Percentiles rank a stretch among this genome's conserved stretches.
These are phyloP conservation scores for Dendroctonus ponderosae DNA, from an alignment of 1,140 invertebrate species.

Conservation along the genomic window DNA sequence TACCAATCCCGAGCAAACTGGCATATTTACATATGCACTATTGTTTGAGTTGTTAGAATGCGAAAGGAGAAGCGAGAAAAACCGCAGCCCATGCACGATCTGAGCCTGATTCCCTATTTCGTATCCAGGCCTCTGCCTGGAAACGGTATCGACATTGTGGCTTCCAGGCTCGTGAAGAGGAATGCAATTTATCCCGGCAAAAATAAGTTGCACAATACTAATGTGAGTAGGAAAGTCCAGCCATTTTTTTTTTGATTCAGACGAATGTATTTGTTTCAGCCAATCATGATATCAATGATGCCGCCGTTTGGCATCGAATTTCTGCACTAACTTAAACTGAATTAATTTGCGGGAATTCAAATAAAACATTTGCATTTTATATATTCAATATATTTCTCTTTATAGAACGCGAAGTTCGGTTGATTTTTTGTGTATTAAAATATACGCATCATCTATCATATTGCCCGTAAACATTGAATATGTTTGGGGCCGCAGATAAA, in stretches of 20 bases:
- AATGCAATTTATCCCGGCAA: too few relatives aligned
- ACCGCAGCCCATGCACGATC: conserved; percentile 39
- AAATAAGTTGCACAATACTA: background rate
- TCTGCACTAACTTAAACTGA: conserved; percentile 33
- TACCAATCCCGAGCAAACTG: background rate
- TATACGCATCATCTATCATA: too few relatives aligned
- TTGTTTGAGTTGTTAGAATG: conserved; percentile 18
- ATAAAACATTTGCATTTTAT: too few relatives aligned
- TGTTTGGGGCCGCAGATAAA: too few relatives aligned
- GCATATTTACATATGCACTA: too few relatives aligned
- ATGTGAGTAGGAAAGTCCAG: background rate
- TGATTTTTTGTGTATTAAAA: too few relatives aligned
- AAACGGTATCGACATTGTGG: conserved; percentile 36
- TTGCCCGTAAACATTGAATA: too few relatives aligned
- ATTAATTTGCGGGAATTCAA: too few relatives aligned
- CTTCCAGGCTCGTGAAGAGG: background rate
- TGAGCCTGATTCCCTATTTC: conserved; percentile 46
- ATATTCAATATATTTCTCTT: too few relatives aligned
- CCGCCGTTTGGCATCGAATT: conserved; percentile 47
- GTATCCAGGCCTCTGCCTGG: conserved; percentile 37
- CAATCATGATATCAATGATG: conserved; percentile 27
- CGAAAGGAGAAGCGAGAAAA: conserved; percentile 31
- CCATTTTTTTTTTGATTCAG: background rate
- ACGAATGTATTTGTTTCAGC: conserved; percentile 26
- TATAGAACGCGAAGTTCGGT: too few relatives aligned